phyloP scores from a whole-genome alignment of 2,797 vertebrate genomes.

The Poeciliopsis paucimaculata region DNA sequence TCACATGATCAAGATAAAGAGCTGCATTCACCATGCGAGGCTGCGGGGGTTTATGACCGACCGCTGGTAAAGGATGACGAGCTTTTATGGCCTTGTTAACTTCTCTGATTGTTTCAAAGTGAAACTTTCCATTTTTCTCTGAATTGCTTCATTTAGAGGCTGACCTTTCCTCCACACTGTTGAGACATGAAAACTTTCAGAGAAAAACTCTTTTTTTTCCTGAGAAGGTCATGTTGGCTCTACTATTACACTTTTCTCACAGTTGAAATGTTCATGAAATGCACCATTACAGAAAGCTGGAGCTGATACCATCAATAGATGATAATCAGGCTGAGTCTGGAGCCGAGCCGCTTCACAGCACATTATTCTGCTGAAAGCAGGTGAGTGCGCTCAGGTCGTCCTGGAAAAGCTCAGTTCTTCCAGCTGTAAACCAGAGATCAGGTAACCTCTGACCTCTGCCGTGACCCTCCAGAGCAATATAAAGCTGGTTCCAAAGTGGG shows the following conservation, averaged over 20 bases:
- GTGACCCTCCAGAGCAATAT: too few species aligned
- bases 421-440: too few species aligned
- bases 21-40: not conserved
- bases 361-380: not conserved
- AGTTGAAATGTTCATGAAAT: not conserved
- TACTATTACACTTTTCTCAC: not conserved
- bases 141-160: not conserved
- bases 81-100: not conserved
- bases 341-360: not conserved
- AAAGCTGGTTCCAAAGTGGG: too few species aligned
- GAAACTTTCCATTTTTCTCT: not conserved
- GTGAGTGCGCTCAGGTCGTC: not conserved
- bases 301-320: not conserved
- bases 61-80: not conserved
- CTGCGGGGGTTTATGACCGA: not conserved
- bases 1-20: not conserved
- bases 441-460: too few species aligned
- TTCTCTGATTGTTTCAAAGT: not conserved
- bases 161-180: not conserved
- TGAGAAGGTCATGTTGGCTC: not conserved
- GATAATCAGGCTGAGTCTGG: not conserved
- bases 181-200: not conserved
- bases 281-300: slow-evolving; percentile 3
- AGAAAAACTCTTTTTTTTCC: not conserved
- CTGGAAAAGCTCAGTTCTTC: not conserved